Evolutionary conservation across 2,888 invertebrate genomes (phyloP), one percentile per base, ranked within the genome.

Genomic region (Stenichneumon culpator): DNA sequence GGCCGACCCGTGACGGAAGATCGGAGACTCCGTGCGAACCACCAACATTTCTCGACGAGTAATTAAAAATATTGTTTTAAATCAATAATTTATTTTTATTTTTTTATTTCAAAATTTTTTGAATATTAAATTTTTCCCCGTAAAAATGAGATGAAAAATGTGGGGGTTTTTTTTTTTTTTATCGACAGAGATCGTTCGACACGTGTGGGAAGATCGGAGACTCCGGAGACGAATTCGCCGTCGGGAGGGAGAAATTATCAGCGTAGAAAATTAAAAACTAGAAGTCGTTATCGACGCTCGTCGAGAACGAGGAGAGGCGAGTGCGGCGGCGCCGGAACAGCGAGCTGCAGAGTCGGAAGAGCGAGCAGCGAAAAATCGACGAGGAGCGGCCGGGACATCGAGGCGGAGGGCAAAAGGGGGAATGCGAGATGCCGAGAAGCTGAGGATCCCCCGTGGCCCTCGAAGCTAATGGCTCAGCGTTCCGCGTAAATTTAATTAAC

Each of bases 381-480:
- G 32, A 68, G 36, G 39, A 67, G 28, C 28, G 72, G 22, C 32
- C 47, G 65, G 36, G 22, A 44, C 22, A 11, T 44, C 44, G 44
- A 70, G 4, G 22, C 11, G 36, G 32, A 19, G 57, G 72, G 69
- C 7, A 80, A 36, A 77, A 81, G 60, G 67, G 54, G 65, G 69
- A 60, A 86, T 65, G 86, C 88, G 85, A 86, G 84, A 90, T 90
- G 89, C 82, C 83, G 88, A 86, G 84, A 87, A 73, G 84, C 84
- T 89, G 88, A 92, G 80, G 79, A 75, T 52, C 74, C 80, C 14
- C 67, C 67, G 68, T 83, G 87, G 54, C 79, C 75, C 86, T 82
- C 83, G 36, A 88, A 86, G 81, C 88, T 86, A 87, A 92, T 92
- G 92, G 91, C 91, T 80, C 83, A 89, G 88, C 88, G 88, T 77